These are phyloP conservation scores for Neomorphus geoffroyi DNA, from an alignment of 2,797 vertebrate species.

Conservation along the genomic window DNA sequence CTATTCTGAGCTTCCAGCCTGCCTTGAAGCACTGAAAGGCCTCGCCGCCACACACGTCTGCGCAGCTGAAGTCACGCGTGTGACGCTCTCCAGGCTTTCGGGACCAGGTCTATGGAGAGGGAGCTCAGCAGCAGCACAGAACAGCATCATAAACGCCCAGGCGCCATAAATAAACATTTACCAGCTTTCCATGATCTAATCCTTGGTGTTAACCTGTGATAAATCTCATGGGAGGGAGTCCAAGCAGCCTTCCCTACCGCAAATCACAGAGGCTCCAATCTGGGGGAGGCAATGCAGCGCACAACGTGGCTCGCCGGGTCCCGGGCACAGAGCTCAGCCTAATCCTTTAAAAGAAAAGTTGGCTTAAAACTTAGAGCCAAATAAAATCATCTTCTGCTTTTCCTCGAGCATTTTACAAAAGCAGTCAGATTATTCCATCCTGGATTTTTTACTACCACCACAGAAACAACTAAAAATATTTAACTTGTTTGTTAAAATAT, in stretches of 20 bases:
- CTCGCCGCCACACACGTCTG: neutral
- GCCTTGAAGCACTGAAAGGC: neutral
- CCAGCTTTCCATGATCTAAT: conserved; percentile 54
- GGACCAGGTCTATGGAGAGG: neutral
- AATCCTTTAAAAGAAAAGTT: neutral
- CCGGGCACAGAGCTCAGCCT: neutral
- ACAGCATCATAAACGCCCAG: conserved; percentile 37
- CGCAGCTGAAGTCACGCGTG: fast-evolving
- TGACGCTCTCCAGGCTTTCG: neutral
- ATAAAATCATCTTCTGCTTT: neutral
- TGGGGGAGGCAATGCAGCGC: fast-evolving
- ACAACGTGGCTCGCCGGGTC: fast-evolving
- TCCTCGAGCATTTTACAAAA: neutral
- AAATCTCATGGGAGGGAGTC: neutral
- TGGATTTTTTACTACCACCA: conserved; percentile 41
- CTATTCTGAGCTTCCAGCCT: neutral
- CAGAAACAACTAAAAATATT: conserved; percentile 63
- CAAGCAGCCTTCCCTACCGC: neutral
- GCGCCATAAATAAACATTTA: conserved; percentile 43
- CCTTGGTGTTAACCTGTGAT: neutral
- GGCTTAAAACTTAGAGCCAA: neutral
- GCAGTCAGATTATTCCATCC: neutral
- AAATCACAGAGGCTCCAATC: neutral
- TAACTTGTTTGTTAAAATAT: conserved; percentile 70
- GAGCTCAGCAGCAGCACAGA: neutral